These are phyloP conservation scores for Lampris megalopsis DNA, from an alignment of 2,113 vertebrate genomes.

Conservation along the genomic window DNA sequence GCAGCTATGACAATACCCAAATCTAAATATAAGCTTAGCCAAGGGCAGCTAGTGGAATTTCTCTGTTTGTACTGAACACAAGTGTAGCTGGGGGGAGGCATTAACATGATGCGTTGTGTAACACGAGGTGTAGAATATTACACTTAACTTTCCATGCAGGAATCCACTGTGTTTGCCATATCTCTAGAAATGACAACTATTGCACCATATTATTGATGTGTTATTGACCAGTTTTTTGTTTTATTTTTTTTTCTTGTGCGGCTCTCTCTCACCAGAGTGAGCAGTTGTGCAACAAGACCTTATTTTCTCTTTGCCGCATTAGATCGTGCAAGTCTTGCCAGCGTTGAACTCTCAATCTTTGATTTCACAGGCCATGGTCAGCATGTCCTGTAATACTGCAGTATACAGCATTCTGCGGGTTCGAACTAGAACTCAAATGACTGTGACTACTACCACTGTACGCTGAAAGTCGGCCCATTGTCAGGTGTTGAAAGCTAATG, in stretches of 20 bases:
- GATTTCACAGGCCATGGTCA: conserved; percentile 5
- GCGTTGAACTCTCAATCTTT: conserved; percentile 10
- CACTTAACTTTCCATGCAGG: conserved; percentile 44
- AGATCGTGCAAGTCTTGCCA: conserved; percentile 19
- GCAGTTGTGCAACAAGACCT: conserved; percentile 4
- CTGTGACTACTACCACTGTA: conserved; percentile 6
- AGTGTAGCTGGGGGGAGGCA: conserved; percentile 24
- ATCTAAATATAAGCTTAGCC: conserved; percentile 58
- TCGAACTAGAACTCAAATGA: not conserved
- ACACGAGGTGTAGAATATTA: conserved; percentile 41
- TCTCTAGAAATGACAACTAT: conserved; percentile 45
- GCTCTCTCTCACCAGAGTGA: conserved; percentile 13
- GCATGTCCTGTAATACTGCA: not conserved
- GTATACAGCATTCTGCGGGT: conserved; percentile 4
- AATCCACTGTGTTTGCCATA: conserved; percentile 37
- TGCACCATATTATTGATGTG: conserved; percentile 27
- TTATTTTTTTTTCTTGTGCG: not conserved
- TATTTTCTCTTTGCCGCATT: conserved; percentile 3
- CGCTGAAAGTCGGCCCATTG: conserved; percentile 45
- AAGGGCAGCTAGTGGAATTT: conserved; percentile 32
- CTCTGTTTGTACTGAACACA: conserved; percentile 35
- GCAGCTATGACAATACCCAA: conserved; percentile 25
- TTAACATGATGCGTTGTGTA: conserved; percentile 57
- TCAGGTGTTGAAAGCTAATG: conserved; percentile 70
- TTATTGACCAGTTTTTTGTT: conserved; percentile 26